Evolutionary conservation across 2,797 vertebrate species (phyloP).

Genomic region (Hydrolagus colliei): DNA sequence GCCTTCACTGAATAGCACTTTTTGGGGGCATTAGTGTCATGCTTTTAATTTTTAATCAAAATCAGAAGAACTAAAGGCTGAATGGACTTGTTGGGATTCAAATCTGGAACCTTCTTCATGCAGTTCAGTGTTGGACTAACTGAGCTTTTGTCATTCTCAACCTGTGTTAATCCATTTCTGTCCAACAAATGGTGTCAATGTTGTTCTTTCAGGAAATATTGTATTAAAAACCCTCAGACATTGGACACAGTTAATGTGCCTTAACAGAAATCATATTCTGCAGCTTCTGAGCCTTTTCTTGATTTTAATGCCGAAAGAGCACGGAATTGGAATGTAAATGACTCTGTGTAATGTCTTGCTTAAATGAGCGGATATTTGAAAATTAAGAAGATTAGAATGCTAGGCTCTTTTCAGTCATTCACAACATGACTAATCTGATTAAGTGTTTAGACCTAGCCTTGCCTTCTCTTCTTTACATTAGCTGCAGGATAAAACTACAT

Average conservation of each 20-base stretch:
- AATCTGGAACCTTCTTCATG: too few species aligned
- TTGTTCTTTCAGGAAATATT: not conserved
- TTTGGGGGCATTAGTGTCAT: too few species aligned
- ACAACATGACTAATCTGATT: constrained; percentile 98
- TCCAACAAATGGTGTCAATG: constrained; percentile 7
- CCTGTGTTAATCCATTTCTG: not conserved
- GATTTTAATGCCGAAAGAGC: not conserved
- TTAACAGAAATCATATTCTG: not conserved
- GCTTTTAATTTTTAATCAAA: too few species aligned
- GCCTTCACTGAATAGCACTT: too few species aligned
- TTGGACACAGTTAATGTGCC: not conserved
- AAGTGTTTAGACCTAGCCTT: constrained; percentile 75
- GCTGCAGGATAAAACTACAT: constrained; percentile 90
- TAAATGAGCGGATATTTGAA: constrained; percentile 7
- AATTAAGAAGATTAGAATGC: constrained; percentile 52
- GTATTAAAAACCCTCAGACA: not conserved
- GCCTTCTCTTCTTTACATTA: constrained; percentile 92
- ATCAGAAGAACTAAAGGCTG: too few species aligned
- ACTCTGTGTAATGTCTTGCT: constrained; percentile 39
- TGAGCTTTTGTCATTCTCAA: not conserved
- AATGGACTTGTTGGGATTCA: too few species aligned
- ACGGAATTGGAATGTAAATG: constrained; percentile 47
- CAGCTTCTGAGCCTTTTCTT: not conserved
- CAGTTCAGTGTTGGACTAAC: too few species aligned
- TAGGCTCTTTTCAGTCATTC: constrained; percentile 76